These are phyloP conservation scores for Chromis chromis DNA, from an alignment of 2,797 vertebrate genomes.

Conservation along the genomic window DNA sequence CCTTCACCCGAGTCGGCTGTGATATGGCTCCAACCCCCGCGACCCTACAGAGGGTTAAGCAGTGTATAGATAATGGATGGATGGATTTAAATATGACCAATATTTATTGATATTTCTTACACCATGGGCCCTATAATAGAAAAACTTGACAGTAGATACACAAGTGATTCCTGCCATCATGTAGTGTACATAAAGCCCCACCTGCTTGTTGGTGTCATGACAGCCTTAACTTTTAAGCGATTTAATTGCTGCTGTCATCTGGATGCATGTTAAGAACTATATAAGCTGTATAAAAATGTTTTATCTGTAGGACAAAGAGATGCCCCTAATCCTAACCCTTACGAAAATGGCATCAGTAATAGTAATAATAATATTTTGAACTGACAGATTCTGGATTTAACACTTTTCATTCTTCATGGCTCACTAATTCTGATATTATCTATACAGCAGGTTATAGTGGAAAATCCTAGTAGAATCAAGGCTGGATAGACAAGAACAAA, in stretches of 20 bases:
- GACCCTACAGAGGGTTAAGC: no score
- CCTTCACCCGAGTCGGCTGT: no score
- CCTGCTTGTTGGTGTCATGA: conserved; percentile 1
- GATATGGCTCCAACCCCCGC: no score
- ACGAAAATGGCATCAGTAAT: neutral
- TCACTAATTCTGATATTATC: neutral
- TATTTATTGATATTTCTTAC: no score
- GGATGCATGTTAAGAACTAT: neutral
- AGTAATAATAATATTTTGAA: neutral
- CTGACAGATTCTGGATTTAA: neutral
- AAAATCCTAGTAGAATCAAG: neutral
- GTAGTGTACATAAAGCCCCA: neutral
- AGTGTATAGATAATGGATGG: no score
- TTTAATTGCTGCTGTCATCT: neutral
- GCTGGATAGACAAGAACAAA: conserved; percentile 3
- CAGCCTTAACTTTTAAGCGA: neutral
- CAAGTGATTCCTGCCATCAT: no score
- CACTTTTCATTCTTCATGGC: neutral
- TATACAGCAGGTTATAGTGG: neutral
- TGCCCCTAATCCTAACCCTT: no score
- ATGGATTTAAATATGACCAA: no score
- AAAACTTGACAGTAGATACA: no score
- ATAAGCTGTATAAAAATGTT: neutral
- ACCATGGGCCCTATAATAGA: no score
- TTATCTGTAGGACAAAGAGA: neutral